Evolutionary conservation across 2,113 vertebrate species (phyloP), one percentile per base, ranked within the genome.

Genomic region (Cnemophilus loriae): DNA sequence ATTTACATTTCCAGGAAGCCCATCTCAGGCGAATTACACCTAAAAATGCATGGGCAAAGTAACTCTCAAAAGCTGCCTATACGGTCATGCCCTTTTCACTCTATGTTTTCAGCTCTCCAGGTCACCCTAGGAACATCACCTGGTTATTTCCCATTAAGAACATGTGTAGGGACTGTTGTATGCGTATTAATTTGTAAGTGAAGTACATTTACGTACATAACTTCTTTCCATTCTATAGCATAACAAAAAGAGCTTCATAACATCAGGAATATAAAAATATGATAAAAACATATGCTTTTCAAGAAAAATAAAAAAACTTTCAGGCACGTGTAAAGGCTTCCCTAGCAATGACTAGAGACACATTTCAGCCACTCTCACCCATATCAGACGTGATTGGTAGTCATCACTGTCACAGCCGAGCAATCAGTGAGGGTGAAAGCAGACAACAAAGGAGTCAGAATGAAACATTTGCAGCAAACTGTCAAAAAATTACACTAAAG

Each of bases 401-500:
- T 64, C 24, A 16, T 20, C 22, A 32, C 37, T 94, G 56, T 83
- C 82, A 71, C 47, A 67, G 59, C 32, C 17, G 19, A 88, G 50
- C 46, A 79, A 68, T n/a, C 8, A 4, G 35, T 37, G 92, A 82
- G 20, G 39, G 44, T 56, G 70, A 87, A 71, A 87, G 52, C 33
- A 93, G 41, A 59, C 16, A 84, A 49, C 46, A 57, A 57, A 77
- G 47, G 17, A 94, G 28, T 76, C 65, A 67, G 30, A 76, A 68
- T n/a, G 26, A 61, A 92, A 52, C 27, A 90, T 32, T 44, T 81
- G 60, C n/a, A 84, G 52, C 49, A 71, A 67, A 70, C 24, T 85
- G 68, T 56, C 52, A 92, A 81, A 90, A 94, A 74, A 60, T 11
- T 91, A 33, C 84, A 73, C 73, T 90, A 93, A 95, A 95, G 65